phyloP scores from a whole-genome alignment of 2,797 vertebrate species.

The Melanogrammus aeglefinus region DNA sequence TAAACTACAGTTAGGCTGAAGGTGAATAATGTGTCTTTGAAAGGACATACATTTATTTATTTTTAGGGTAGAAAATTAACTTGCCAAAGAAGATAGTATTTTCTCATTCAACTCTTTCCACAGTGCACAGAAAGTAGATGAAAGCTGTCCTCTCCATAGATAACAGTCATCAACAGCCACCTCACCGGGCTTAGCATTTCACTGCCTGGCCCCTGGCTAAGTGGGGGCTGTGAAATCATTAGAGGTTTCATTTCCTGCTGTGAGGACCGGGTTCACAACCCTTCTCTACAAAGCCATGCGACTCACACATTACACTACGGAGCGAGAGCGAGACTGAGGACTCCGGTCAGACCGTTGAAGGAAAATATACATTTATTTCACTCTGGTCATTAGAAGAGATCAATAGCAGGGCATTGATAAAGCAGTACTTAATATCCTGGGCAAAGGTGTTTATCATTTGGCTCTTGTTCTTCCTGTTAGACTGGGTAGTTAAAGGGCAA shows the following conservation, averaged over 20 bases:
- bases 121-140: background rate
- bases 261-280: slow-evolving; percentile 8
- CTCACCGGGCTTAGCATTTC: slow-evolving; percentile 7
- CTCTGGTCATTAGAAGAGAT: slow-evolving; percentile 26
- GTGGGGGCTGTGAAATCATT: slow-evolving; percentile 25
- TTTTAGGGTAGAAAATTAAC: background rate
- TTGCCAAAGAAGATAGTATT: background rate
- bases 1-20: background rate
- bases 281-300: slow-evolving; percentile 2
- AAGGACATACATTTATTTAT: background rate
- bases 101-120: background rate
- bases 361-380: slow-evolving; percentile 16
- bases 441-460: slow-evolving; percentile 33
- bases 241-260: slow-evolving; percentile 21
- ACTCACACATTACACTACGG: background rate
- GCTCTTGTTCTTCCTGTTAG: slow-evolving; percentile 28
- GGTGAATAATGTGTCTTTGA: background rate
- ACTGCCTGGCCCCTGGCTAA: slow-evolving; percentile 17
- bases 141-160: background rate
- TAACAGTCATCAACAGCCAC: slow-evolving; percentile 4
- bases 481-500: slow-evolving; percentile 34
- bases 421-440: slow-evolving; percentile 29
- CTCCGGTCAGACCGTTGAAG: background rate
- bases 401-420: slow-evolving; percentile 42
- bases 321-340: background rate